Evolutionary conservation across 2,888 invertebrate genomes (phyloP).

Genomic region (Trissolcus japonicus): DNA sequence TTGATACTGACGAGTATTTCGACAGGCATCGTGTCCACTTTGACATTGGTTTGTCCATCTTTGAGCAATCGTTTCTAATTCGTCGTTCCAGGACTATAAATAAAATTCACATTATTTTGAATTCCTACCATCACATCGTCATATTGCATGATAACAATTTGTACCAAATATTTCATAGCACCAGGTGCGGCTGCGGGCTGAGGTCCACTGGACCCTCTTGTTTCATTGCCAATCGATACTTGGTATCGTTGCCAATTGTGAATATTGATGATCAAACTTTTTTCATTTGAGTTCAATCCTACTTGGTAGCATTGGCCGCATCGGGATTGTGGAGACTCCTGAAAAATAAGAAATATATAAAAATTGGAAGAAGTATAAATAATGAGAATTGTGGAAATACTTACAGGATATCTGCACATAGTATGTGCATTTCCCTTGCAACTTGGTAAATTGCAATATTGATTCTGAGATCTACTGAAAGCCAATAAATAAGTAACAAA

Average conservation of each 20-base stretch:
- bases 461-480: neutral
- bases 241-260: neutral
- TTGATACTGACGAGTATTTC: conserved; percentile 19
- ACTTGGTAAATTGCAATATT: neutral
- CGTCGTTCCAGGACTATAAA: conserved; percentile 21
- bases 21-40: conserved; percentile 13
- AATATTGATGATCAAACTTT: neutral
- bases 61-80: conserved; percentile 22
- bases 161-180: neutral
- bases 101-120: neutral
- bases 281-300: neutral
- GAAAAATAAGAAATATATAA: neutral
- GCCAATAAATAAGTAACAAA: neutral
- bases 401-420: neutral
- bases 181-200: neutral
- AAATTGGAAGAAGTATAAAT: too few species aligned
- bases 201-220: neutral
- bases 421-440: neutral
- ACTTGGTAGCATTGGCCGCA: neutral
- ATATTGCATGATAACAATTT: neutral
- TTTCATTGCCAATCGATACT: neutral
- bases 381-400: too few species aligned
- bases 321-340: neutral
- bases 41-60: conserved; percentile 27
- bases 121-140: too few species aligned